Evolutionary conservation across 1,140 invertebrate genomes (phyloP), one percentile per base, ranked within the genome.

Genomic region (Lepeophtheirus salmonis): DNA sequence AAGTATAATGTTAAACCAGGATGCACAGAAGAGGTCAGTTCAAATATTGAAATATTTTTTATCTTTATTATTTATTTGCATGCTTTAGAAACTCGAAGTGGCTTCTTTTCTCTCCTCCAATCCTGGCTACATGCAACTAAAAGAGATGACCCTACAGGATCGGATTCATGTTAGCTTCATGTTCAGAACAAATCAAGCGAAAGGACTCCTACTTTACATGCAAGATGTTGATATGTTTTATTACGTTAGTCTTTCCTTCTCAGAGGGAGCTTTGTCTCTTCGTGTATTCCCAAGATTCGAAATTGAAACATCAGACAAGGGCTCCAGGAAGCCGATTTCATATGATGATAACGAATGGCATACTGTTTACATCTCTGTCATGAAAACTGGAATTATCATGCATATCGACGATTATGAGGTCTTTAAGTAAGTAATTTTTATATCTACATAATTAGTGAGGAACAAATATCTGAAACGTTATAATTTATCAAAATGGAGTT

Each of bases 311-410:
- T 64, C 51, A 16, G 49, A 22, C 22, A 62, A 24, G 20, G n/a
- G 60, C 63, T 78, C 0, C 75, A 75, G 6, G 18, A 70, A 77
- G 1, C 74, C 74, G 20, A 78, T 73, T 1, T 73, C 70, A 51
- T 89, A 86, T 69, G 84, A 89, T 68, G 90, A 97, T 70, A 83
- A 82, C 25, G 78, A 84, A 60, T 95, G 91, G 88, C 92, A 97
- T 70, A 87, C 89, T 3, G 80, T 96, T 0, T 87, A 84, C 23
- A 57, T 57, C 16, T 61, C 62, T 12, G 53, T 70, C 67, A 72
- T 51, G 72, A 70, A 18, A 70, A 74, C 56, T 70, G 88, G 50
- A 68, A 63, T 76, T 21, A 67, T 80, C 16, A 74, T 96, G 1
- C 81, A 86, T 55, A 83, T 92, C 20, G 90, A 97, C 67, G 91